Conservation (phyloP, 2,888 invertebrate species). For the Melieria picta region DNA sequence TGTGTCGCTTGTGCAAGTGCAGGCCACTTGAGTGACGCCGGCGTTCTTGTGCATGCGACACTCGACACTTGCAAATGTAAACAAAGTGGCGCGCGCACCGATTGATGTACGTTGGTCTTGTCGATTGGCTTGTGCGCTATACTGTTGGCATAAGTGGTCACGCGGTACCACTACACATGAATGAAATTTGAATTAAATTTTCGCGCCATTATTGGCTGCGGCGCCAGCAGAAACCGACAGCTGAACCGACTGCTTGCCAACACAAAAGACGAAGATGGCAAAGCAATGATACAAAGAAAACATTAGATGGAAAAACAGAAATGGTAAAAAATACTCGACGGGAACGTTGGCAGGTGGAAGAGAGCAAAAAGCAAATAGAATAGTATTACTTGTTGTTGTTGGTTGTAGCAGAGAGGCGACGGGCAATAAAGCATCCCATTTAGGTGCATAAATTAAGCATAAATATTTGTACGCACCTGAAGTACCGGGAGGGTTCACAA, state of each 20-base stretch:
- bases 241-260: not conserved
- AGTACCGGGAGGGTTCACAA: not conserved
- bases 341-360: not conserved
- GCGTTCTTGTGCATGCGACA: too few relatives aligned
- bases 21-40: too few relatives aligned
- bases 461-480: slow-evolving; percentile 20
- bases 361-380: not conserved
- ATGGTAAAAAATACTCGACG: not conserved
- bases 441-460: slow-evolving; percentile 27
- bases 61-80: too few relatives aligned
- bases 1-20: too few relatives aligned
- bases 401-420: not conserved
- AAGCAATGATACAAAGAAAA: not conserved
- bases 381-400: not conserved
- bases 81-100: too few relatives aligned
- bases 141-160: too few relatives aligned
- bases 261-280: not conserved
- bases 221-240: not conserved
- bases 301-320: not conserved
- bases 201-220: too few relatives aligned
- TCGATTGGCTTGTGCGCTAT: too few relatives aligned
- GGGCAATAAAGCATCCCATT: slow-evolving; percentile 6
- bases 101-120: too few relatives aligned
- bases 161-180: too few relatives aligned
- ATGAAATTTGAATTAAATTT: too few relatives aligned